A percentile compares a stretch with the other conserved stretches of the same genome.
Conservation (phyloP, 2,113 vertebrate genomes). For the Hemibagrus wyckioides region DNA sequence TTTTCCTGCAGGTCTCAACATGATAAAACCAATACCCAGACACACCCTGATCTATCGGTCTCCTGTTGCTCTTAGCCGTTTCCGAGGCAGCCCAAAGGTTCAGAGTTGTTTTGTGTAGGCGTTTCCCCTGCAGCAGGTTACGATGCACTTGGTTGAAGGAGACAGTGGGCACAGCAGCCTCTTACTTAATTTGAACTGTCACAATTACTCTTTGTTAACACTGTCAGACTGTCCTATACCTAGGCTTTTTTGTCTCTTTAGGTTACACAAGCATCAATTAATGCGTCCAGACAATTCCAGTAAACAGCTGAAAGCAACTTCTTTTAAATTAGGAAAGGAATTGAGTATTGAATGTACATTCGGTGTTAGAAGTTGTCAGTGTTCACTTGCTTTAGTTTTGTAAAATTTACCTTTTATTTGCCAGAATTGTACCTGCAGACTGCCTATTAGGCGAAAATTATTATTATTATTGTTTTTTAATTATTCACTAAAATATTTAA, state of each 20-base stretch:
- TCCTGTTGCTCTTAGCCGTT: slow-evolving; percentile 7
- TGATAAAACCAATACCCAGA: background rate
- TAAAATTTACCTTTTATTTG: background rate
- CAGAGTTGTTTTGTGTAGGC: slow-evolving; percentile 24
- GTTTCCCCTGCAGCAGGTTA: slow-evolving; percentile 15
- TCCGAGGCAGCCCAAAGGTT: background rate
- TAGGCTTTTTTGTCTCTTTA: slow-evolving; percentile 19
- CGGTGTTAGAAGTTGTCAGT: background rate
- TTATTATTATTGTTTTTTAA: background rate
- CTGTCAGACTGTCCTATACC: slow-evolving; percentile 32
- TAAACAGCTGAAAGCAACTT: slow-evolving; percentile 25
- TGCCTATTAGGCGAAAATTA: background rate
- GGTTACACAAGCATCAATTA: slow-evolving; percentile 13
- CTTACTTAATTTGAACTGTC: slow-evolving; percentile 56
- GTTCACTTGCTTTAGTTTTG: background rate
- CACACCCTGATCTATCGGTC: slow-evolving; percentile 26
- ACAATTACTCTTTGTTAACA: slow-evolving; percentile 56
- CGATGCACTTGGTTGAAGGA: slow-evolving; percentile 44
- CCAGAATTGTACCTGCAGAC: background rate
- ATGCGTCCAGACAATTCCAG: background rate
- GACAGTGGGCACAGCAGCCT: slow-evolving; percentile 43
- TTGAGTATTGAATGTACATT: background rate
- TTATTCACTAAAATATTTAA: slow-evolving; percentile 1
- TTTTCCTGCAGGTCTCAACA: slow-evolving; percentile 7
- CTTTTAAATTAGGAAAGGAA: slow-evolving; percentile 5